Base-by-base conservation (phyloP, 2,888 invertebrate species). In the Ophion costatus region DNA sequence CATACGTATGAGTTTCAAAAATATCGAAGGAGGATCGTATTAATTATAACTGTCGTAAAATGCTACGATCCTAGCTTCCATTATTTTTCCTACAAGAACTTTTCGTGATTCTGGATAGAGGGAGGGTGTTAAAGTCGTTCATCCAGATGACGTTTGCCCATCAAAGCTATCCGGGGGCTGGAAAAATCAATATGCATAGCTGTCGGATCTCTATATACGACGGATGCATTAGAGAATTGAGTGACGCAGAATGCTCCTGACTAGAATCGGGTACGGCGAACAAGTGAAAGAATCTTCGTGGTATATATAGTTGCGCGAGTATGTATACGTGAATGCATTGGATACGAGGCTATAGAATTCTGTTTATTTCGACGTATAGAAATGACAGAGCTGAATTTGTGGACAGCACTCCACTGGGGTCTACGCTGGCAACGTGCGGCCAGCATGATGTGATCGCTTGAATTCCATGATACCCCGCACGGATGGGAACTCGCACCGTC, bases 341-440 rank as follows among this genome's bases (percentile, higher is more conserved):
- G 17, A 7, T 20, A 20, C 29, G 66, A 29, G 42, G 42, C 66
- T 74, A 59, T 38, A 24, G 24, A 79, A 73, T 66, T 38, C 67
- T 80, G 66, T 56, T 64, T 64, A 59, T 80, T 14, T 29, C 59
- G 29, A 59, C 9, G 11, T n/a, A 45, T 45, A 45, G 59, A 56
- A 67, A 67, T 80, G 80, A 80, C 80, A 73, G 42, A 17, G 67
- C 73, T 24, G 42, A 67, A 74, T 74, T 80, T 80, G 22, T 42
- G 10, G 20, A 45, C 29, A 59, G 45, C 45, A 45, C 74, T 74
- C 24, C 38, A 80, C 57, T 57, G 66, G 70, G 64, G 59, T 80
- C 74, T 74, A 59, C 45, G 29, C 59, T 80, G 24, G 64, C 74
- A 59, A 73, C 42, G 64, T 20, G 80, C 59, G 45, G 11, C 11